phyloP scores from a whole-genome alignment of 2,113 vertebrate species.

The Carollia perspicillata region DNA sequence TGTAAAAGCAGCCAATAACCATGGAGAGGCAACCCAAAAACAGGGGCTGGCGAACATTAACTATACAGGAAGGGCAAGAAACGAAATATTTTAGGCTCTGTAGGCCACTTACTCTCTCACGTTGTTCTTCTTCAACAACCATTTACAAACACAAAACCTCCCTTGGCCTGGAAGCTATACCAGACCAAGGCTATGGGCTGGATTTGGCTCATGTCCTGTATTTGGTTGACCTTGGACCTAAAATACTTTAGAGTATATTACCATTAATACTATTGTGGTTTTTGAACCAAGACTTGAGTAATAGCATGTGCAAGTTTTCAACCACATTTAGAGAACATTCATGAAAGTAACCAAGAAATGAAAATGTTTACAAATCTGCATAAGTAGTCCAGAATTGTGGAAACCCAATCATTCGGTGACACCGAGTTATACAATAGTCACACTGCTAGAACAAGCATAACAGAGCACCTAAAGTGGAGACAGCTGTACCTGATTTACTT shows the following conservation, averaged over 20 bases:
- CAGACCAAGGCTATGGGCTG: not conserved
- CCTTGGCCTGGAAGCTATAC: not conserved
- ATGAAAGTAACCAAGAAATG: constrained; percentile 37
- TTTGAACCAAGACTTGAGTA: constrained; percentile 40
- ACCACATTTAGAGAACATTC: constrained; percentile 15
- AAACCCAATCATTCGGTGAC: constrained; percentile 36
- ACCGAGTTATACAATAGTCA: constrained; percentile 35
- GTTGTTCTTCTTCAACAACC: not conserved
- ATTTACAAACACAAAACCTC: not conserved
- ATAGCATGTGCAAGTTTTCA: constrained; percentile 43
- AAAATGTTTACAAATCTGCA: constrained; percentile 61
- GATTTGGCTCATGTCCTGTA: not conserved
- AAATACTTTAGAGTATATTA: constrained; percentile 9
- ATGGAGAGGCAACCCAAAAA: not conserved
- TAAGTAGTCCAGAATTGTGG: constrained; percentile 12
- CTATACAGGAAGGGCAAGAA: not conserved
- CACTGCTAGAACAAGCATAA: not conserved
- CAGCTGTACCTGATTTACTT: constrained; percentile 75
- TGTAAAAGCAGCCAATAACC: not conserved
- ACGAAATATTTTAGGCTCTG: not conserved
- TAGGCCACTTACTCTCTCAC: not conserved
- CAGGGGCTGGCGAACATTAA: not conserved
- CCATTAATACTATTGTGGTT: not conserved
- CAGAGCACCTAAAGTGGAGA: constrained; percentile 62
- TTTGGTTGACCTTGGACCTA: not conserved